phyloP scores from a whole-genome alignment of 2,888 invertebrate genomes.

The Amblyjoppa proteus region DNA sequence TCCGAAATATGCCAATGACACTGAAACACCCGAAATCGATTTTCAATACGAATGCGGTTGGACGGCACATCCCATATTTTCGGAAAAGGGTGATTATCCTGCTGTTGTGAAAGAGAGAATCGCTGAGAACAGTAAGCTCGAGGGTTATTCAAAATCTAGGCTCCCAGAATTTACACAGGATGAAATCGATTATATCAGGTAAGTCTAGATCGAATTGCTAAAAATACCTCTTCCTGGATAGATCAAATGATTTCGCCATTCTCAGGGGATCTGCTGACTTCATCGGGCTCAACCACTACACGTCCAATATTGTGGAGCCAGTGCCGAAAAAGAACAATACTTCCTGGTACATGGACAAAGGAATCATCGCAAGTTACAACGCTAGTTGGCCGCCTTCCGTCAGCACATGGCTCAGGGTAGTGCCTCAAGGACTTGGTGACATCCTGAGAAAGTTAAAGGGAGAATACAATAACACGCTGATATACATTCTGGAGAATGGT shows the following conservation, averaged over 20 bases:
- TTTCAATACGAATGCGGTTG: conserved; percentile 85
- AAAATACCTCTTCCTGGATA: conserved; percentile 84
- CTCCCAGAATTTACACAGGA: conserved; percentile 85
- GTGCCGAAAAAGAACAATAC: conserved; percentile 44
- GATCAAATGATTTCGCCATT: conserved; percentile 80
- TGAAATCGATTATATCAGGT: conserved; percentile 86
- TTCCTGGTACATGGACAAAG: conserved; percentile 77
- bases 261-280: conserved; percentile 77
- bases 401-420: conserved; percentile 87
- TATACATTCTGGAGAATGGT: conserved; percentile 84
- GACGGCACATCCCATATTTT: conserved; percentile 85
- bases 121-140: conserved; percentile 82
- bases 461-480: conserved; percentile 80
- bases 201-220: not conserved
- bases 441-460: conserved; percentile 82
- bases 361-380: conserved; percentile 87
- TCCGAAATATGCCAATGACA: conserved; percentile 68
- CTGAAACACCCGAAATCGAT: conserved; percentile 58
- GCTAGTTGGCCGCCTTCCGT: conserved; percentile 88
- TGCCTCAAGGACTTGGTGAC: conserved; percentile 84
- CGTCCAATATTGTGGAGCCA: conserved; percentile 69
- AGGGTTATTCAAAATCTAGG: conserved; percentile 84
- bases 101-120: conserved; percentile 85
- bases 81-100: conserved; percentile 86
- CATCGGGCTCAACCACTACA: conserved; percentile 80